Conservation (phyloP, 2,797 vertebrate species). For the Pseudotriccus pelzelni region DNA sequence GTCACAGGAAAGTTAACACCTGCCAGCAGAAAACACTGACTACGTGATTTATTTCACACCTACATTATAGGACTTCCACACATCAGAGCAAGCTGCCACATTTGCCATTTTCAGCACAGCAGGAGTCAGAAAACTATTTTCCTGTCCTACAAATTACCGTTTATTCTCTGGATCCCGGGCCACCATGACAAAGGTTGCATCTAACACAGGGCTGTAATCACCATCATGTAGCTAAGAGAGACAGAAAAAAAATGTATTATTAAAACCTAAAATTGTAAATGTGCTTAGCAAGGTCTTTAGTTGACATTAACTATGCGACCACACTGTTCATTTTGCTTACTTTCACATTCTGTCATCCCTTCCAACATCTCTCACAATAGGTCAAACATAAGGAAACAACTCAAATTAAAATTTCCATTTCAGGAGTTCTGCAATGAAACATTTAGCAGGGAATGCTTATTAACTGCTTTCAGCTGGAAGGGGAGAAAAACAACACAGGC, state of each 20-base stretch:
- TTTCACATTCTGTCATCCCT: neutral
- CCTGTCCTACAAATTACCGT: constrained; percentile 76
- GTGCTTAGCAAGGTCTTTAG: neutral
- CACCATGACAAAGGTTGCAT: constrained; percentile 98
- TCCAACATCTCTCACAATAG: neutral
- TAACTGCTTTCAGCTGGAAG: neutral
- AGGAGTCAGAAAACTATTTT: neutral
- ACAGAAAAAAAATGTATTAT: constrained; percentile 15
- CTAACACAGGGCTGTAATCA: constrained; percentile 84
- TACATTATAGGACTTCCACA: neutral
- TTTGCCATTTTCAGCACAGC: neutral
- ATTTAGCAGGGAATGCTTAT: neutral
- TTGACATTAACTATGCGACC: neutral
- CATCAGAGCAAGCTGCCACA: neutral
- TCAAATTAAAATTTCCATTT: neutral
- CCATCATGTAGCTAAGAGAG: constrained; percentile 79
- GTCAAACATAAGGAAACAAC: neutral
- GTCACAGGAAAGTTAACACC: neutral
- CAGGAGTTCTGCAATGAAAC: neutral
- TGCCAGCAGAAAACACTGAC: neutral
- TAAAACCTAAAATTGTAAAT: neutral
- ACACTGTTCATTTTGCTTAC: neutral
- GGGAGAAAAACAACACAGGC: neutral
- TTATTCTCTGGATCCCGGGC: constrained; percentile 94
- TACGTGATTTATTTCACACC: neutral